Conservation (phyloP, 1,140 invertebrate genomes). For the Sweltsa coloradensis region DNA sequence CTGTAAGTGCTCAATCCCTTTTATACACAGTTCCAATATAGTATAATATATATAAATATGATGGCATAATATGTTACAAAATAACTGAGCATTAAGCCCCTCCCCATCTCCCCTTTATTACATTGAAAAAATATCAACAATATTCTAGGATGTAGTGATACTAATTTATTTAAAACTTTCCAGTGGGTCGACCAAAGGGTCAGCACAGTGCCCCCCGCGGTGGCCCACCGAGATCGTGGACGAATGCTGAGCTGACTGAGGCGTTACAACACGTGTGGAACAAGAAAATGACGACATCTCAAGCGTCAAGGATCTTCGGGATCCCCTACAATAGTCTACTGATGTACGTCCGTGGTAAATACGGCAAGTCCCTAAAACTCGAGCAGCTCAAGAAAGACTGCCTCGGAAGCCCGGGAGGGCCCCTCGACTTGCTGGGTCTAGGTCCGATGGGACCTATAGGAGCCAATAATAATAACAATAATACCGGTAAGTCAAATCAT, state of each 20-base stretch:
- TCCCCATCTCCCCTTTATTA: too few species aligned
- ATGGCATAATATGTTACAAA: too few species aligned
- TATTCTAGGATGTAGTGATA: background rate
- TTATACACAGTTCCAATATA: too few species aligned
- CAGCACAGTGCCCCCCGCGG: constrained; percentile 79
- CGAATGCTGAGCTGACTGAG: constrained; percentile 77
- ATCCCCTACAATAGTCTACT: constrained; percentile 83
- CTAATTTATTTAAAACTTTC: constrained; percentile 20
- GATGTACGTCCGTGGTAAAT: constrained; percentile 87
- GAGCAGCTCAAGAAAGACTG: constrained; percentile 78
- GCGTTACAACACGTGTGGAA: constrained; percentile 85
- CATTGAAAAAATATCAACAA: too few species aligned
- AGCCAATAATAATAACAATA: constrained; percentile 55
- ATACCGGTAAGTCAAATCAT: constrained; percentile 31
- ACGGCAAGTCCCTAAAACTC: constrained; percentile 76
- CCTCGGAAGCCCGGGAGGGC: constrained; percentile 47
- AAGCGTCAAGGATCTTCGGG: constrained; percentile 76
- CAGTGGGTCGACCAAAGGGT: constrained; percentile 61
- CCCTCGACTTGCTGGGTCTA: constrained; percentile 52
- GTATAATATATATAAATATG: too few species aligned
- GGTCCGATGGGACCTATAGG: constrained; percentile 26
- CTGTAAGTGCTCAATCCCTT: too few species aligned
- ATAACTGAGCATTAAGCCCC: too few species aligned
- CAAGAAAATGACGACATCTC: constrained; percentile 88
- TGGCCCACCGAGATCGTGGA: constrained; percentile 79